These are phyloP conservation scores for Pachyrhynchus sulphureomaculatus DNA, from an alignment of 1,140 invertebrate species.

Conservation along the genomic window DNA sequence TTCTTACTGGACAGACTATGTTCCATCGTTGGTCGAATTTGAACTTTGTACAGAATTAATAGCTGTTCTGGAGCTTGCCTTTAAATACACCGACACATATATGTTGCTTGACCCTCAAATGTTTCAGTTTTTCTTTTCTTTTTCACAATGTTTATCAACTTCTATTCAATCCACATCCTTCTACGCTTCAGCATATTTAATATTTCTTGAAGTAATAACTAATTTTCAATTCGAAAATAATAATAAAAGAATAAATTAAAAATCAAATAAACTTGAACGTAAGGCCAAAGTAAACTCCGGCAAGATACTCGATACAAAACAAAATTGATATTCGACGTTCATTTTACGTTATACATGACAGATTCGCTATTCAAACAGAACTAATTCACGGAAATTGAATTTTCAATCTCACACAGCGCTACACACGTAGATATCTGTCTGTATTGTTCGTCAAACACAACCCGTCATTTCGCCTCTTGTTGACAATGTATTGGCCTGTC, in stretches of 20 bases:
- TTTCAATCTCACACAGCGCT: conserved; percentile 34
- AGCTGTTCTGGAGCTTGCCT: too few species aligned
- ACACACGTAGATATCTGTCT: conserved; percentile 28
- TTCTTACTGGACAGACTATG: too few species aligned
- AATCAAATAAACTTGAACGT: not conserved
- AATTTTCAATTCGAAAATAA: too few species aligned
- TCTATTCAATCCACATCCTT: too few species aligned
- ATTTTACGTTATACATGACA: conserved; percentile 39
- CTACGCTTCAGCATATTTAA: too few species aligned
- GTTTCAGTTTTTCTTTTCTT: too few species aligned
- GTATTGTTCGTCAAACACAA: conserved; percentile 41
- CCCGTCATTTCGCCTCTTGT: conserved; percentile 39
- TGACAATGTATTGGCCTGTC: conserved; percentile 33
- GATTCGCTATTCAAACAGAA: conserved; percentile 46
- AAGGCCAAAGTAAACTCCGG: not conserved
- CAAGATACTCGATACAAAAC: conserved; percentile 32
- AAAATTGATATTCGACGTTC: conserved; percentile 35
- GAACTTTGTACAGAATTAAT: too few species aligned
- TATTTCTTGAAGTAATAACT: too few species aligned
- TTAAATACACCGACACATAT: too few species aligned
- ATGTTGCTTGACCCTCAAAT: too few species aligned
- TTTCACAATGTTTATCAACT: too few species aligned
- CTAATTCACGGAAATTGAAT: conserved; percentile 47
- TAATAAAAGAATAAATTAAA: not conserved
- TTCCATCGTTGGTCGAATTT: too few species aligned